phyloP scores from a whole-genome alignment of 2,113 vertebrate species.

The Romanogobio albipinnatus region DNA sequence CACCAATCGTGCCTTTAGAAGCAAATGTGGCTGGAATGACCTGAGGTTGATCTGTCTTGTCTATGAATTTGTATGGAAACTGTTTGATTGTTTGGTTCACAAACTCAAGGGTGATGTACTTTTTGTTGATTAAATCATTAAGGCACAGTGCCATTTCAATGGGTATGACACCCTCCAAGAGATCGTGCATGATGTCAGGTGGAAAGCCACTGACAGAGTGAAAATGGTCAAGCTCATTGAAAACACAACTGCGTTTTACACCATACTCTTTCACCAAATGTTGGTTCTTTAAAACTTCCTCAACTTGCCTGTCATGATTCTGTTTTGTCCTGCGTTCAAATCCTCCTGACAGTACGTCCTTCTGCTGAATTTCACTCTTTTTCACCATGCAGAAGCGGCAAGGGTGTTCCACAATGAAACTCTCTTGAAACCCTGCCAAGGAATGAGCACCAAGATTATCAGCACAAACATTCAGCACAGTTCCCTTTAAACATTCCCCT shows the following conservation, averaged over 20 bases:
- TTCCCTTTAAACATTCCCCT: background rate
- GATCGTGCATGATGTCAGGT: background rate
- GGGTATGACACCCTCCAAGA: background rate
- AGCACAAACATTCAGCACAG: background rate
- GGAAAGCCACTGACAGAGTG: background rate
- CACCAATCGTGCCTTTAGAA: conserved; percentile 17
- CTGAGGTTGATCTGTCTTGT: conserved; percentile 9
- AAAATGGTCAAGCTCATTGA: conserved; percentile 1
- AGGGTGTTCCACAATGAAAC: background rate
- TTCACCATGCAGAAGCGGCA: background rate
- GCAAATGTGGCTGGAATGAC: conserved; percentile 7
- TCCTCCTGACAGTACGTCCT: background rate
- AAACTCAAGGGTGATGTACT: conserved; percentile 8
- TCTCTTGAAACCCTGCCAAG: background rate
- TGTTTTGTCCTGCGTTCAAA: background rate
- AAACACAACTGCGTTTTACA: background rate
- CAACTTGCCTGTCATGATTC: background rate
- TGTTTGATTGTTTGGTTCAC: background rate
- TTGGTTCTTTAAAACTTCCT: background rate
- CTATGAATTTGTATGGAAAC: conserved; percentile 14
- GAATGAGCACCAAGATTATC: conserved; percentile 2
- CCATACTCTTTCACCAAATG: background rate
- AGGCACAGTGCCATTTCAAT: conserved; percentile 17
- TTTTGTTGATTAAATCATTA: background rate
- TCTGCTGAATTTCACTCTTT: background rate